These are phyloP conservation scores for Muscicapa comitata DNA, from an alignment of 2,797 vertebrate genomes.

Conservation along the genomic window DNA sequence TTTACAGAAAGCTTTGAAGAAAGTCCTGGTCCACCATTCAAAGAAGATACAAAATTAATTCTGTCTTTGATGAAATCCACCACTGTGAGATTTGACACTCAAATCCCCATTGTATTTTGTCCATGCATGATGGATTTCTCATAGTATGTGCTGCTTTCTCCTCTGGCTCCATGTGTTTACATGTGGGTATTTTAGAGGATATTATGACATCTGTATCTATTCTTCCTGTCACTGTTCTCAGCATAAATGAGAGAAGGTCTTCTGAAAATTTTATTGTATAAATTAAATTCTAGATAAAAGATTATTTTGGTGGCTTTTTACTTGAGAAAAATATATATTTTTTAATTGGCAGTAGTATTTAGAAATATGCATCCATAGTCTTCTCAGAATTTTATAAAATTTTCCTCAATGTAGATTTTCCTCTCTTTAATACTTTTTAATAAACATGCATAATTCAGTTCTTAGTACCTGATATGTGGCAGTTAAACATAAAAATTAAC, in stretches of 20 bases:
- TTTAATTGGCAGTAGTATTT: neutral
- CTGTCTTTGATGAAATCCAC: neutral
- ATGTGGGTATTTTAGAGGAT: neutral
- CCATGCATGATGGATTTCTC: neutral
- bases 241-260: neutral
- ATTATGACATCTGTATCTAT: neutral
- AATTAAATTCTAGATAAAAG: neutral
- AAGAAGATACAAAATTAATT: neutral
- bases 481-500: neutral
- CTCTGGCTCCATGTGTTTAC: neutral
- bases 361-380: neutral
- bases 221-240: neutral
- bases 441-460: neutral
- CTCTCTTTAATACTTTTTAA: neutral
- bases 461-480: neutral
- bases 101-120: neutral
- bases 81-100: neutral
- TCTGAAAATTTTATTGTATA: neutral
- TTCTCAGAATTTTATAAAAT: neutral
- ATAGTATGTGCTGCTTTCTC: neutral
- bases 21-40: neutral
- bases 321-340: neutral
- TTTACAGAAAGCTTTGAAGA: conserved; percentile 13
- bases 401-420: neutral
- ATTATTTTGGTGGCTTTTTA: neutral